Evolutionary conservation across 1,140 invertebrate genomes (phyloP).

Genomic region (Luehdorfia chinensis): DNA sequence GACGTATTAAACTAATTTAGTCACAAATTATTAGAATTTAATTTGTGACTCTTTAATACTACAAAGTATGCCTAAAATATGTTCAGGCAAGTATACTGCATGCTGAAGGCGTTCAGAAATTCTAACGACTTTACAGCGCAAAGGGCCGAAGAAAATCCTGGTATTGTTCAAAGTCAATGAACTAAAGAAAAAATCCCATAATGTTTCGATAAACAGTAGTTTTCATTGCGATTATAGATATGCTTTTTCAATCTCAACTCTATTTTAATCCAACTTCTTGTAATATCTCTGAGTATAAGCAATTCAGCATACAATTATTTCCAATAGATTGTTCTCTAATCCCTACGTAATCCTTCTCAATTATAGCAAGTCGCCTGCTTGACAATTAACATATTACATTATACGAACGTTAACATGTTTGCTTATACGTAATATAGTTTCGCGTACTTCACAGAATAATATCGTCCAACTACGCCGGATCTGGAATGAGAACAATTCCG

Average conservation of each 20-base stretch:
- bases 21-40: too few relatives aligned
- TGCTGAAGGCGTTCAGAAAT: not conserved
- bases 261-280: too few relatives aligned
- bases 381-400: constrained; percentile 12
- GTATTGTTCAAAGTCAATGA: not conserved
- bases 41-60: too few relatives aligned
- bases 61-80: not conserved
- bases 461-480: constrained; percentile 20
- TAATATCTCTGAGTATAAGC: constrained; percentile 4
- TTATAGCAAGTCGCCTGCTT: constrained; percentile 2
- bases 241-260: too few relatives aligned
- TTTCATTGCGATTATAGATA: too few relatives aligned
- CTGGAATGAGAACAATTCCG: constrained; percentile 55
- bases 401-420: not conserved
- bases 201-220: too few relatives aligned
- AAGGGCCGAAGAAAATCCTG: not conserved
- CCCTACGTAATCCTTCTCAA: constrained; percentile 14
- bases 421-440: constrained; percentile 6
- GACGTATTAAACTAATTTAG: not conserved
- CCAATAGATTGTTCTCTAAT: constrained; percentile 12
- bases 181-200: too few relatives aligned
- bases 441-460: constrained; percentile 9
- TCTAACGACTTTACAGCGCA: not conserved
- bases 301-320: constrained; percentile 12
- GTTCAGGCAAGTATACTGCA: not conserved